phyloP scores from a whole-genome alignment of 1,140 invertebrate species.

The Prorops nasuta region DNA sequence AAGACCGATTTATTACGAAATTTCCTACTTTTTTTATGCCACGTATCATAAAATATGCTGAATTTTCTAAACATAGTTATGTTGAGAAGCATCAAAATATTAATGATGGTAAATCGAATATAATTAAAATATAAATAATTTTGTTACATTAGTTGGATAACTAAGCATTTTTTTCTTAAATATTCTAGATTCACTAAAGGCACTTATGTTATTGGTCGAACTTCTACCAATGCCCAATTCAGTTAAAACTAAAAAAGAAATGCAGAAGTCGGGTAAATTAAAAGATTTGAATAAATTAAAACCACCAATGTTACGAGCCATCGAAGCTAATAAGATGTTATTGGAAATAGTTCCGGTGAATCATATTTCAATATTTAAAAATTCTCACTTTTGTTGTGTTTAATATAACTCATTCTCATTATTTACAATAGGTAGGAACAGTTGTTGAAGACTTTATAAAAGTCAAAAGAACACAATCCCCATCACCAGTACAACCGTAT shows the following conservation, averaged over 20 bases:
- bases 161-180: not conserved
- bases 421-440: no score
- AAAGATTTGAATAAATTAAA: no score
- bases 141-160: not conserved
- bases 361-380: no score
- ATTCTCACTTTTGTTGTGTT: no score
- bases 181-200: not conserved
- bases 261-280: no score
- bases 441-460: no score
- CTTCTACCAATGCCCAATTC: constrained; percentile 4
- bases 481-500: no score
- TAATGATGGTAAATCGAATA: not conserved
- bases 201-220: not conserved
- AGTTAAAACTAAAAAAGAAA: constrained; percentile 1
- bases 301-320: no score
- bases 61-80: not conserved
- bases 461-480: no score
- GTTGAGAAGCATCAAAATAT: not conserved
- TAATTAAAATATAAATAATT: not conserved
- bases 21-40: constrained; percentile 3
- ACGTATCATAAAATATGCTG: not conserved
- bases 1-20: not conserved
- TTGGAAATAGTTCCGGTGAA: no score
- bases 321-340: no score
- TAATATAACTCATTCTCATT: no score